Base-by-base conservation (phyloP, 2,888 invertebrate species). In the Polylopha cassiicola region DNA sequence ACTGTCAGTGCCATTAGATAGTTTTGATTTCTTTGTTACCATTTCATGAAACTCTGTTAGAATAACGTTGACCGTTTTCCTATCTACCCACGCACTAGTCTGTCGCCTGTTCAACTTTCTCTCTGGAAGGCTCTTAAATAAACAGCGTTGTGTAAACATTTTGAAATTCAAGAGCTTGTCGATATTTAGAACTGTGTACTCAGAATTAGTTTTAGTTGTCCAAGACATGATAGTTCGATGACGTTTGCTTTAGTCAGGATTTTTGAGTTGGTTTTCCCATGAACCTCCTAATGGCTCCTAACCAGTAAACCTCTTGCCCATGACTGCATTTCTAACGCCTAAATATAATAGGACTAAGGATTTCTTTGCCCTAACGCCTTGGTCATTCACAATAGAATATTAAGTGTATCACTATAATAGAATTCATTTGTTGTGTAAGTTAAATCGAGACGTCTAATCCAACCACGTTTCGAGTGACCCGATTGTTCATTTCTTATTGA, bases 371-470 rank as follows among this genome's bases (percentile, higher is more conserved):
- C 32, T 20, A 46, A 50, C 48, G 50, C 51, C 46, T 51, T 50
- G 38, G 39, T 37, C 41, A 47, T 50, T 31, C 43, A 61, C 55
- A 64, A 61, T 55, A 51, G 53, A 42, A 58, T 54, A 61, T 59
- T 48, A 54, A 61, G 58, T 43, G 50, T 52, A 48, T 45, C 50
- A 46, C 51, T 49, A 56, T 53, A 52, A 61, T 47, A 55, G 51
- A 51, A 58, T 65, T 58, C 48, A 54, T 65, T 66, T 72, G 67
- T 63, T 68, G 69, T 69, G 71, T 71, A 72, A 62, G 66, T 64
- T 62, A 69, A 68, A 74, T 74, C 58, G 67, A 73, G 58, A 61
- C 58, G 68, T 61, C 71, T 73, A 81, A 81, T 81, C 71, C 69
- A 46, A 73, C 77, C 78, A 57, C 71, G 68, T 62, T 50, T 75